Conservation (phyloP, 2,797 vertebrate species). For the Stomatorhinus walkeri region DNA sequence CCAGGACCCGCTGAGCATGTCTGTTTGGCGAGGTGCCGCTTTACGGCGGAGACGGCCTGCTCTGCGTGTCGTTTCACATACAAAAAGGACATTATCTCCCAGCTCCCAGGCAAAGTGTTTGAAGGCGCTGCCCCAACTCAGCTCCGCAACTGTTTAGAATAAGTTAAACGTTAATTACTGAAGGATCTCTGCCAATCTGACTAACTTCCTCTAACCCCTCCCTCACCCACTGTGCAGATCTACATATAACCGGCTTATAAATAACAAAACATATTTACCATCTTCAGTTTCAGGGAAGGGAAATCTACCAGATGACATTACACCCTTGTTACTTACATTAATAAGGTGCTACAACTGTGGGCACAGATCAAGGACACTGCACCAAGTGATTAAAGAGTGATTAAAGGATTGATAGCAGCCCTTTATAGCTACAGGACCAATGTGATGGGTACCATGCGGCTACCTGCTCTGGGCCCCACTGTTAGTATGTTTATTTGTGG, state of each 20-base stretch:
- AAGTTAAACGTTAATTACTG: not conserved
- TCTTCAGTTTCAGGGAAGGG: not conserved
- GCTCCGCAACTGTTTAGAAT: not conserved
- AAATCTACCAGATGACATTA: not conserved
- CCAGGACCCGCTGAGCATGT: not conserved
- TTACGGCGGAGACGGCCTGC: not conserved
- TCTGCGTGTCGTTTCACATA: not conserved
- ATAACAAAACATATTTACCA: not conserved
- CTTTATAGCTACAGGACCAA: not conserved
- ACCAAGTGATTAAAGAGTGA: not conserved
- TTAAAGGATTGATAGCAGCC: not conserved
- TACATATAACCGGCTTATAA: not conserved
- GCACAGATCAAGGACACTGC: not conserved
- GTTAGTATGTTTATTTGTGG: not conserved
- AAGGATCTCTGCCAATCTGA: not conserved
- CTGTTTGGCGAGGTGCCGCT: not conserved
- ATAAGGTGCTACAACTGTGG: not conserved
- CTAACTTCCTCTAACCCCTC: not conserved
- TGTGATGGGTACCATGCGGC: not conserved
- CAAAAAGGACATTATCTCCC: not conserved
- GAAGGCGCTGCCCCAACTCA: not conserved
- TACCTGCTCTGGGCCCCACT: not conserved
- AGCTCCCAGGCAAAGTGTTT: not conserved
- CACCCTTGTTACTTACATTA: not conserved
- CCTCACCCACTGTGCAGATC: not conserved